phyloP scores from a whole-genome alignment of 2,888 invertebrate genomes.

The Stenchaetothrips biformis region DNA sequence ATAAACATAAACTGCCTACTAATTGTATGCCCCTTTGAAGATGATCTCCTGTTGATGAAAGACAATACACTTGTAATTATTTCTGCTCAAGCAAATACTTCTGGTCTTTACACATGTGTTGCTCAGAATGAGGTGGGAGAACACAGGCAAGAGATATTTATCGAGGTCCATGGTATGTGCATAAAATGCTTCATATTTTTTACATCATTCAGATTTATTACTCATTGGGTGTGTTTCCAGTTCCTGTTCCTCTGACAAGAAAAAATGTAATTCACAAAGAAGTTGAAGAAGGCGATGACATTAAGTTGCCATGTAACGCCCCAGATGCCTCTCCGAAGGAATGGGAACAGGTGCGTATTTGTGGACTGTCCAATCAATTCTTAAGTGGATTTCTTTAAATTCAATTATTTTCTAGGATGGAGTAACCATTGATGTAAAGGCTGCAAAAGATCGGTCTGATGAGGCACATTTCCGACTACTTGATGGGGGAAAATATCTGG shows the following conservation, averaged over 20 bases:
- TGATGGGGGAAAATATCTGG: conserved; percentile 36
- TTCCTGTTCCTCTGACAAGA: conserved; percentile 36
- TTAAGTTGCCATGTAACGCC: conserved; percentile 41
- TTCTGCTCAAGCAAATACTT: conserved; percentile 47
- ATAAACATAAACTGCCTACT: not conserved
- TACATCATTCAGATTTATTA: conserved; percentile 10
- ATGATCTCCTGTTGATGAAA: conserved; percentile 37
- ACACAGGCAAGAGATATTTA: conserved; percentile 41
- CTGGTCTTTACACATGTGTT: conserved; percentile 55
- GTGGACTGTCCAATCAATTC: not conserved
- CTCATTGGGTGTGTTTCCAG: conserved; percentile 33
- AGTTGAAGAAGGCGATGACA: conserved; percentile 38
- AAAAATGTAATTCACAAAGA: conserved; percentile 33
- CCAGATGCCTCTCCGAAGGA: conserved; percentile 37
- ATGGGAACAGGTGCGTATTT: conserved; percentile 39
- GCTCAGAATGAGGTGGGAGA: conserved; percentile 53
- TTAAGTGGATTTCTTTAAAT: not conserved
- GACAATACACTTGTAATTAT: conserved; percentile 46
- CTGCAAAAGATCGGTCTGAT: conserved; percentile 36
- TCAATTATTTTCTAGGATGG: conserved; percentile 33
- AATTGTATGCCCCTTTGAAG: conserved; percentile 34
- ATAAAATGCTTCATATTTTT: conserved; percentile 18
- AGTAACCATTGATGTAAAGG: conserved; percentile 31
- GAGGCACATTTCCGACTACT: conserved; percentile 36
- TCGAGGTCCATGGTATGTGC: conserved; percentile 41